Evolutionary conservation across 1,140 invertebrate species (phyloP).

Genomic region (Xylocopa sonorina): DNA sequence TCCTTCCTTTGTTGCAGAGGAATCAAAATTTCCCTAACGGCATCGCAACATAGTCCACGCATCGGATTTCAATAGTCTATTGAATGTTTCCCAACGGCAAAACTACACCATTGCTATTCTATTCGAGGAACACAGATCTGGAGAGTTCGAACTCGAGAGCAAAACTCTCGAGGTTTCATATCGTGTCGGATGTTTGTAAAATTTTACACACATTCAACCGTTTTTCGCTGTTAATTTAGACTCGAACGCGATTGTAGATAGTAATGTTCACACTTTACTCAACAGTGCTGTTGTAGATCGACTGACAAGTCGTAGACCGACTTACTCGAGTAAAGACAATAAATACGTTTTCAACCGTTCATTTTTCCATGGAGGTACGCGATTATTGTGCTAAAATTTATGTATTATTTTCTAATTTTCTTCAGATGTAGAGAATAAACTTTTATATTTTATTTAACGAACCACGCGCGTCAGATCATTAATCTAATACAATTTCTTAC

Average conservation of each 20-base stretch:
- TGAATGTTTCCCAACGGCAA: background rate
- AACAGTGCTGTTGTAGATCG: background rate
- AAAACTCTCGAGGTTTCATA: background rate
- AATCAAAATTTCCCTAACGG: constrained; percentile 30
- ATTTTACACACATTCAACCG: background rate
- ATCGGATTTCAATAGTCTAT: background rate
- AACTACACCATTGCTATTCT: background rate
- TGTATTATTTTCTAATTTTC: constrained; percentile 16
- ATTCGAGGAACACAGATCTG: background rate
- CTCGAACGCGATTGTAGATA: background rate
- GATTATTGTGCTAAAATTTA: background rate
- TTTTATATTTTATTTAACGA: constrained; percentile 15
- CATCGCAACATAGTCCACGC: background rate
- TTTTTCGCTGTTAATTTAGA: background rate
- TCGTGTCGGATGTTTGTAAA: background rate
- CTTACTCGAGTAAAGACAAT: background rate
- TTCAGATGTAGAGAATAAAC: constrained; percentile 15
- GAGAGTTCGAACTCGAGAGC: background rate
- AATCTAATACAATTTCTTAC: background rate
- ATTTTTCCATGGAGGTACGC: too few species aligned
- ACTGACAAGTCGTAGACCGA: constrained; percentile 8
- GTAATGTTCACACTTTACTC: background rate
- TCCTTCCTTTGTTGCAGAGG: constrained; percentile 12
- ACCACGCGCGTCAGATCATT: too few species aligned
- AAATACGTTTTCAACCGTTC: background rate